phyloP scores from a whole-genome alignment of 2,113 vertebrate species.

The Rhagologus leucostigma region DNA sequence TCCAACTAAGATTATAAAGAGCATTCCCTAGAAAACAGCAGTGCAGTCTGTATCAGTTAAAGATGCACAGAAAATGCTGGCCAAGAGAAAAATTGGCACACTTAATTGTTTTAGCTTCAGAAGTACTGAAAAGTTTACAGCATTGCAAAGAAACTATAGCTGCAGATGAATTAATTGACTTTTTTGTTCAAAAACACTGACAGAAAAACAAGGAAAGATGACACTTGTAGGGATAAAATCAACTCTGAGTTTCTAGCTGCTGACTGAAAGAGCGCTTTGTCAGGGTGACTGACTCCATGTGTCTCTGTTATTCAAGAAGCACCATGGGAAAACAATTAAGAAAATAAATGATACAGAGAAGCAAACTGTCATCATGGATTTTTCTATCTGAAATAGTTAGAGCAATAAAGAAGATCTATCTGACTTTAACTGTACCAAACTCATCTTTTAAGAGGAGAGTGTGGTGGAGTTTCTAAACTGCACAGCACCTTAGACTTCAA shows the following conservation, averaged over 20 bases:
- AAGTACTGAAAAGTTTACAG: neutral
- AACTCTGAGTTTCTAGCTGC: neutral
- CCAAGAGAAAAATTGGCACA: neutral
- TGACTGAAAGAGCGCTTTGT: neutral
- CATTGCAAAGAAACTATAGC: neutral
- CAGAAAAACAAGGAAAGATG: neutral
- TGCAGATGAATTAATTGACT: neutral
- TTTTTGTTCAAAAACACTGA: neutral
- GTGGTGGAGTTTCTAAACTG: neutral
- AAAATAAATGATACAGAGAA: neutral
- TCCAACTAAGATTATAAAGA: neutral
- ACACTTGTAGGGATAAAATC: neutral
- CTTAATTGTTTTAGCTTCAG: neutral
- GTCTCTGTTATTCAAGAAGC: neutral
- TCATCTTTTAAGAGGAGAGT: neutral
- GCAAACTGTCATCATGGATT: neutral
- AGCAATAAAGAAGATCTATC: neutral
- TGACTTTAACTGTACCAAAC: neutral
- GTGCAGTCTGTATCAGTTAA: neutral
- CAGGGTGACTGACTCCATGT: neutral
- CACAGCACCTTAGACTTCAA: rapidly evolving
- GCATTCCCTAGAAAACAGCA: neutral
- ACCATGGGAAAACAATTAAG: neutral
- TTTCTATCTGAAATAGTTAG: neutral
- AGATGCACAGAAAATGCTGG: neutral